Evolutionary conservation across 92 coral and sea anemone genomes (phyloP).

Genomic region (Actinernus sp.): DNA sequence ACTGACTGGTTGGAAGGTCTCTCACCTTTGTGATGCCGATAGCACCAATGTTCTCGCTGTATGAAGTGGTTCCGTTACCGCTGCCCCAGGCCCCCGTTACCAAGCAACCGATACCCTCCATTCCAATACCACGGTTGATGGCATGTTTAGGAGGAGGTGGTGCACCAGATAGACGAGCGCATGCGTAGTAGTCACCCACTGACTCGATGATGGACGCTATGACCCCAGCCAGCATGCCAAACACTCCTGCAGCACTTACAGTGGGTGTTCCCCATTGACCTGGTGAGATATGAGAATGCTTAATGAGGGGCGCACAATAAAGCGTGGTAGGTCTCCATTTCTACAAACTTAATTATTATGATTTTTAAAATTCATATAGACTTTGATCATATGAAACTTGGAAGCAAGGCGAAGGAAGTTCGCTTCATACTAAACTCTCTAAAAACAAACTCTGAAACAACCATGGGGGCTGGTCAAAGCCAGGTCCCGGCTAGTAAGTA

Average conservation of each 20-base stretch:
- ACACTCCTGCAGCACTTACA: slow-evolving; percentile 93
- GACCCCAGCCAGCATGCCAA: slow-evolving; percentile 98
- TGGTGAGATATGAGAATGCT: no score
- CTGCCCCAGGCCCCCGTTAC: slow-evolving; percentile 85
- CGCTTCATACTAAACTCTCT: no score
- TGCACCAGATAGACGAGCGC: slow-evolving; percentile 95
- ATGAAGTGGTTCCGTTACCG: slow-evolving; percentile 91
- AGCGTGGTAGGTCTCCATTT: no score
- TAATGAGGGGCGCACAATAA: no score
- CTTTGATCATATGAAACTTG: no score
- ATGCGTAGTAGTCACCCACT: slow-evolving; percentile 98
- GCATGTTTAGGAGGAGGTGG: slow-evolving; percentile 97
- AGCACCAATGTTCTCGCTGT: slow-evolving; percentile 92
- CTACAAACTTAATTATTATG: no score
- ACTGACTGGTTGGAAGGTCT: not conserved
- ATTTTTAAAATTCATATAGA: no score
- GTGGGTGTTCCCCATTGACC: slow-evolving; percentile 99
- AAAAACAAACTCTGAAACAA: no score
- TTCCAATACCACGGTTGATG: slow-evolving; percentile 90
- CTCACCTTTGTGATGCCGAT: slow-evolving; percentile 93
- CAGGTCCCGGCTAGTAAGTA: no score
- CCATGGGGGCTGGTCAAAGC: no score
- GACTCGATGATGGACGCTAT: slow-evolving; percentile 92
- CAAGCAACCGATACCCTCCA: slow-evolving; percentile 88
- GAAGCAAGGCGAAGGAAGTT: no score